Evolutionary conservation across 2,797 vertebrate genomes (phyloP), one percentile per base, ranked within the genome.

Genomic region (Avahi laniger): DNA sequence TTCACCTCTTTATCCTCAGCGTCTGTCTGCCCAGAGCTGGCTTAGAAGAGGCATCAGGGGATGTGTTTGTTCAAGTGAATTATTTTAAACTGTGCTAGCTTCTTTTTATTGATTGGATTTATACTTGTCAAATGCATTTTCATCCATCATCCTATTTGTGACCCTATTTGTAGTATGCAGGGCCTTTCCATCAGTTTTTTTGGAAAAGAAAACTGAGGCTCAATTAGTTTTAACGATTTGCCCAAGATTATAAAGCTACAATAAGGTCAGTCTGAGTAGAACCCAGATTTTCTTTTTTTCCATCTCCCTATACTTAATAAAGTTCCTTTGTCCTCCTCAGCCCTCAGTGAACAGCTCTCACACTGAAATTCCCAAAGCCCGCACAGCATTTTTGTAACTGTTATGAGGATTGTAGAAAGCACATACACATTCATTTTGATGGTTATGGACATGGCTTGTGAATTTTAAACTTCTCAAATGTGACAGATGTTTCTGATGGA

Each of bases 401-500:
- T 80, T n/a, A 76, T 57, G 65, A 65, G 72, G 17, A 92, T 57
- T 84, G 28, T 92, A 18, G 65, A 92, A 83, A 84, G 17, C 63
- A 12, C 63, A 52, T 75, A 9, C 18, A 9, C 46, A 30, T 95
- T 93, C n/a, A 84, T 63, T 33, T 70, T 89, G 61, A 67, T 72
- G 48, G 41, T 76, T 84, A 1, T 30, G 86, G 18, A 65, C 46
- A 75, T 87, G 30, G 35, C 52, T 35, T 91, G 24, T 89, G 63
- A 91, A 94, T 91, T 89, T 93, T 87, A 89, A 96, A 81, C 70
- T 95, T 35, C 50, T 76, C 61, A 93, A 73, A 79, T 93, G 46
- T 76, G 50, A 91, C 75, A 57, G 50, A 30, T 90, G 65, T 89
- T 83, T 95, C n/a, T 82, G 38, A 70, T 67, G 88, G 33, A 8